Evolutionary conservation across 2,888 invertebrate genomes (phyloP), one percentile per base, ranked within the genome.

Genomic region (Euproctis similis): DNA sequence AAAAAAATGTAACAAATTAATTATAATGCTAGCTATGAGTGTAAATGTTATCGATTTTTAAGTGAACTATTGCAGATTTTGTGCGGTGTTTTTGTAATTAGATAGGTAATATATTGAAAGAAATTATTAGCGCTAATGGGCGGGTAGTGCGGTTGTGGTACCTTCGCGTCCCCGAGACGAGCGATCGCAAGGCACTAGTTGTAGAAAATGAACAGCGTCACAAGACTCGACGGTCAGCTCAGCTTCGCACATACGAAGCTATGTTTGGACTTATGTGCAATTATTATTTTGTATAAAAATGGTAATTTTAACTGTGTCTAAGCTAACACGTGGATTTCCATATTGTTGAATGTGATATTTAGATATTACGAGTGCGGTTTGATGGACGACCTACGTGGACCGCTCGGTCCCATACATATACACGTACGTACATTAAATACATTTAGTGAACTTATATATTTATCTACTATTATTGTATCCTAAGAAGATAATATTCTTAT

Each of bases 91-190:
- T 84, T 84, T 82, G 80, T 82, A 85, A 80, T 81, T 85, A 85
- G 85, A 81, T 85, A 85, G 85, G 85, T 82, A 84, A 85, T 84
- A 84, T 84, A 84, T 84, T 84, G 82, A 84, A 85, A 77, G 82
- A 80, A 80, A 81, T 81, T 74, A 78, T 75, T 77, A 75, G 74
- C 70, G 74, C 69, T 72, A 66, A 63, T 63, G n/a, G 74, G 71
- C 66, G 67, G 65, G 62, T 63, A 66, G 66, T 62, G 65, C 60
- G 70, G 66, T 61, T 64, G 67, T 65, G 63, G 62, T 59, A 53
- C 59, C 54, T 31, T 62, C 63, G 66, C 59, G 62, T 56, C 9
- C 59, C 53, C 44, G 46, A 53, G 44, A 37, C 41, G 40, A 48
- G 45, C 19, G 53, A 53, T 42, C 36, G 40, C 53, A 49, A 34